A percentile compares a stretch with the other conserved stretches of the same genome.
Conservation (phyloP, 2,113 vertebrate genomes). For the Malurus cyaneus region DNA sequence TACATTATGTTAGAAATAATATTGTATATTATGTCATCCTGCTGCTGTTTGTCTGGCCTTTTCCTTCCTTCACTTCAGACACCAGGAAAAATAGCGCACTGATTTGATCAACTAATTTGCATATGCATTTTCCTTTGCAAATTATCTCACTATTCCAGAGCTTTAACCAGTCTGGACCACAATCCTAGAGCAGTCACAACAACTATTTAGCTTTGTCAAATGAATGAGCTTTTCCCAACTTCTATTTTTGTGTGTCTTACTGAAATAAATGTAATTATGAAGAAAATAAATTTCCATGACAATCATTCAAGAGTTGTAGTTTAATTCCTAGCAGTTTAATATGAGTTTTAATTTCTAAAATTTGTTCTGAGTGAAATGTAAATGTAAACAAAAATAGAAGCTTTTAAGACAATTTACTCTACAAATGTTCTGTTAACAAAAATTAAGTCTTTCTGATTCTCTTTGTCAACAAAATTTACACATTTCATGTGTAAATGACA, state of each 20-base stretch:
- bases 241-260: background rate
- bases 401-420: background rate
- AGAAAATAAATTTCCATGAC: conserved; percentile 1
- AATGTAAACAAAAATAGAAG: background rate
- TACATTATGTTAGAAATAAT: background rate
- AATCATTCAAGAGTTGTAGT: background rate
- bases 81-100: background rate
- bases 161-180: background rate
- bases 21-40: background rate
- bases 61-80: background rate
- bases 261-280: conserved; percentile 25
- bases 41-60: background rate
- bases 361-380: background rate
- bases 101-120: conserved; percentile 47
- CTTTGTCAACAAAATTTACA: background rate
- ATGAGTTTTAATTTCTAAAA: background rate
- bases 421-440: background rate
- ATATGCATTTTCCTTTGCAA: conserved; percentile 30
- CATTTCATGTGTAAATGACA: background rate
- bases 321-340: background rate
- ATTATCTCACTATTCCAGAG: conserved; percentile 50
- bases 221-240: background rate
- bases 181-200: background rate
- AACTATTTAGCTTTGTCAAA: background rate
- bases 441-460: background rate